phyloP scores from a whole-genome alignment of 2,797 vertebrate genomes.

The Epinephelus malabaricus region DNA sequence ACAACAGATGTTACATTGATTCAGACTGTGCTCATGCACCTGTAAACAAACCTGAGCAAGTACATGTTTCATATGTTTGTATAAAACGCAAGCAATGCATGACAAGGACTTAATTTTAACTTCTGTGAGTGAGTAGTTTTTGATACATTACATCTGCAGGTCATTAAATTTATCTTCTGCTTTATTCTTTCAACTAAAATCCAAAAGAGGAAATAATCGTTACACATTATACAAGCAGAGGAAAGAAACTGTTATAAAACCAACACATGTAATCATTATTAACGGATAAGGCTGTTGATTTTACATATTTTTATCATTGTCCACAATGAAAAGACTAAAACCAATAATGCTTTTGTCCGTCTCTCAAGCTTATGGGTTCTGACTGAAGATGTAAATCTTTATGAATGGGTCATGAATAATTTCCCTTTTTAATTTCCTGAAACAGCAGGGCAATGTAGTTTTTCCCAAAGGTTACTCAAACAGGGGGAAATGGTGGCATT shows the following conservation, averaged over 20 bases:
- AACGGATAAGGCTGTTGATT: not conserved
- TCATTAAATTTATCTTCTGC: slow-evolving; percentile 15
- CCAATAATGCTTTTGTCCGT: not conserved
- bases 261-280: not conserved
- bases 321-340: not conserved
- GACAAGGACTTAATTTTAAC: slow-evolving; percentile 10
- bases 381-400: not conserved
- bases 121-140: not conserved
- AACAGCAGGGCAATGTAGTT: not conserved
- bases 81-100: not conserved
- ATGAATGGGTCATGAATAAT: not conserved
- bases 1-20: slow-evolving; percentile 34
- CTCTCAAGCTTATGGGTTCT: not conserved
- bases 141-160: slow-evolving; percentile 13
- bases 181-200: slow-evolving; percentile 24
- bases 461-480: not conserved
- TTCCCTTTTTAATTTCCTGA: not conserved
- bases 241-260: slow-evolving; percentile 6
- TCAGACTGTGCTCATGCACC: slow-evolving; percentile 9
- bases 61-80: not conserved
- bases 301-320: not conserved
- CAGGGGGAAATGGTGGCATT: not conserved
- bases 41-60: slow-evolving; percentile 29
- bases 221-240: not conserved
- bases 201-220: slow-evolving; percentile 15